These are phyloP conservation scores for Colossoma macropomum DNA, from an alignment of 2,113 vertebrate species.

Conservation along the genomic window DNA sequence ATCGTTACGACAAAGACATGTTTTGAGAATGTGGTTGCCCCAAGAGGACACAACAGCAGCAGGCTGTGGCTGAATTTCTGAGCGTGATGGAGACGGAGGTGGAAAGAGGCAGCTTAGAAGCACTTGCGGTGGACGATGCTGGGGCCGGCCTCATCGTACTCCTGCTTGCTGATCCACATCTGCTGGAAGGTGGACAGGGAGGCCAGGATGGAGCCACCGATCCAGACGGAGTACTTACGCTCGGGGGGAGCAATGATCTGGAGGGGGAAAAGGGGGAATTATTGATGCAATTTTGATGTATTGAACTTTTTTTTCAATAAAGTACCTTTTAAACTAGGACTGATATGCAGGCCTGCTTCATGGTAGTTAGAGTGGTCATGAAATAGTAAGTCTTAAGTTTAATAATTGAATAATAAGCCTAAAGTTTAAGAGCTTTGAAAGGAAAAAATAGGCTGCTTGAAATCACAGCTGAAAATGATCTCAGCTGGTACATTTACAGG, in stretches of 20 bases:
- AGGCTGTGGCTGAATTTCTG: slow-evolving; percentile 67
- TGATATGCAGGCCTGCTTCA: no score
- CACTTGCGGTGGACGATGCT: slow-evolving; percentile 97
- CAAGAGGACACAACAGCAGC: slow-evolving; percentile 64
- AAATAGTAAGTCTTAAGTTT: no score
- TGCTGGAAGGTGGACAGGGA: slow-evolving; percentile 98
- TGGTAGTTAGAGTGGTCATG: no score
- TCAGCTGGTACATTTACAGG: no score
- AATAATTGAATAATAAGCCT: no score
- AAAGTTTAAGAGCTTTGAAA: no score
- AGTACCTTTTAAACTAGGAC: no score
- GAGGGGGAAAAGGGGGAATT: slow-evolving; percentile 21
- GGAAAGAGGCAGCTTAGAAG: slow-evolving; percentile 83
- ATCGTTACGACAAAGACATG: slow-evolving; percentile 63
- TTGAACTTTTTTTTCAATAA: no score
- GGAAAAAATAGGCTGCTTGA: no score
- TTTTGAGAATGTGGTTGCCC: slow-evolving; percentile 63
- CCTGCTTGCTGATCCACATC: slow-evolving; percentile 99
- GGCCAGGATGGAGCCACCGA: slow-evolving; percentile 95
- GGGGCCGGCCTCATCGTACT: slow-evolving; percentile 93
- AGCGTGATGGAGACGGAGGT: slow-evolving; percentile 49
- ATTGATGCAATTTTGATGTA: not conserved
- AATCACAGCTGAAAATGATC: no score
- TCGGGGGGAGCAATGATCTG: slow-evolving; percentile 96
- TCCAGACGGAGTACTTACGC: slow-evolving; percentile 98